Conservation (phyloP, 2,797 vertebrate genomes). For the Todus mexicanus region DNA sequence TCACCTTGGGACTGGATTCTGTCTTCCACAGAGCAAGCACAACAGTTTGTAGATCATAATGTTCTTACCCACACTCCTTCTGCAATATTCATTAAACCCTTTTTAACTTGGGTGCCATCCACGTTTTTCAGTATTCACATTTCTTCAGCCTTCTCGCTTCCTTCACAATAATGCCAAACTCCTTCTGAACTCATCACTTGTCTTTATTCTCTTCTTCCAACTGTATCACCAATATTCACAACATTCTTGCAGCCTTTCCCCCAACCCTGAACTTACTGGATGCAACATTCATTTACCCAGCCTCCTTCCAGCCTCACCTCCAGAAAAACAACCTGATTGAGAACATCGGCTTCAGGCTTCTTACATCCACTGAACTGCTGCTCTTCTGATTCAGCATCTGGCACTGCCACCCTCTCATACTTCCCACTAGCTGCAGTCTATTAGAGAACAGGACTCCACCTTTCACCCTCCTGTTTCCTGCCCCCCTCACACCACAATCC, state of each 20-base stretch:
- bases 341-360: background rate
- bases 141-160: slow-evolving; percentile 33
- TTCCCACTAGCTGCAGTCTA: background rate
- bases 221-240: background rate
- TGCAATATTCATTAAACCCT: slow-evolving; percentile 39
- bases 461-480: slow-evolving; percentile 30
- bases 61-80: slow-evolving; percentile 18
- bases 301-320: background rate
- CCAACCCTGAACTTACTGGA: background rate
- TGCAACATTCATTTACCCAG: background rate
- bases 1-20: slow-evolving; percentile 2
- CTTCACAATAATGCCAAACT: background rate
- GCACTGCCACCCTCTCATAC: background rate
- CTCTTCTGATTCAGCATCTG: background rate
- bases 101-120: slow-evolving; percentile 35
- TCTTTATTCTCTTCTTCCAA: background rate
- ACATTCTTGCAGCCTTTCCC: background rate
- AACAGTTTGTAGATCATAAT: background rate
- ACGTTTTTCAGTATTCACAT: background rate
- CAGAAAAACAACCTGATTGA: background rate
- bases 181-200: background rate
- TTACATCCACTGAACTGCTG: background rate
- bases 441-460: slow-evolving; percentile 7
- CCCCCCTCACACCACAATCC: background rate
- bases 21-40: background rate